phyloP scores from a whole-genome alignment of 2,888 invertebrate species.

The Mythimna vitellina region DNA sequence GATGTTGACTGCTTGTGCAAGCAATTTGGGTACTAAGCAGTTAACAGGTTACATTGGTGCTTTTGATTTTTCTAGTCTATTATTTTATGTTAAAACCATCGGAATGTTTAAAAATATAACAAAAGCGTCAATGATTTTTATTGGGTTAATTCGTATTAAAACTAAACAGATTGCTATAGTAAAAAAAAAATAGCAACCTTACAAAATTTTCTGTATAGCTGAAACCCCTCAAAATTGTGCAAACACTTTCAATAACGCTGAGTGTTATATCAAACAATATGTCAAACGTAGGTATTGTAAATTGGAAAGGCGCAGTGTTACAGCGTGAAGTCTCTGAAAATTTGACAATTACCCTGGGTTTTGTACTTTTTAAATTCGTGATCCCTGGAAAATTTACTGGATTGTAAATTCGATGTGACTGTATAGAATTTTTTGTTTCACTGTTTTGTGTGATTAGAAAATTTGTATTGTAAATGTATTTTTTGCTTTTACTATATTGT shows the following conservation, averaged over 20 bases:
- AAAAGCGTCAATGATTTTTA: too few species aligned
- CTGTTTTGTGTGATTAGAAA: background rate
- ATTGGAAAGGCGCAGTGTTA: background rate
- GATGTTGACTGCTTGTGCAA: background rate
- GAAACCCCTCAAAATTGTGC: background rate
- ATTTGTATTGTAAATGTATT: too few species aligned
- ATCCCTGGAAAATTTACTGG: background rate
- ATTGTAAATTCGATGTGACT: background rate
- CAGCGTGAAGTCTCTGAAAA: background rate
- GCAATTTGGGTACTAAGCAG: background rate
- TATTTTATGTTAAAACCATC: too few species aligned
- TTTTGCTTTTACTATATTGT: background rate
- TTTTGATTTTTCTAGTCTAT: too few species aligned
- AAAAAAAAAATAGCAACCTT: too few species aligned
- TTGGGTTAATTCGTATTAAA: background rate
- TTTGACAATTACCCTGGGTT: background rate
- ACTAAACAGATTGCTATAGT: background rate
- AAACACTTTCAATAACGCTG: conserved; percentile 5
- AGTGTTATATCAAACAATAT: conserved; percentile 12
- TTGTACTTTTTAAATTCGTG: conserved; percentile 1
- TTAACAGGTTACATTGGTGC: too few species aligned
- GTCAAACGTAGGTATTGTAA: background rate
- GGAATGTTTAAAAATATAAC: too few species aligned
- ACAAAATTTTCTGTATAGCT: background rate
- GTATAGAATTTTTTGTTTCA: background rate